Conservation (phyloP, 1,140 invertebrate species). For the Drosophila sproati region DNA sequence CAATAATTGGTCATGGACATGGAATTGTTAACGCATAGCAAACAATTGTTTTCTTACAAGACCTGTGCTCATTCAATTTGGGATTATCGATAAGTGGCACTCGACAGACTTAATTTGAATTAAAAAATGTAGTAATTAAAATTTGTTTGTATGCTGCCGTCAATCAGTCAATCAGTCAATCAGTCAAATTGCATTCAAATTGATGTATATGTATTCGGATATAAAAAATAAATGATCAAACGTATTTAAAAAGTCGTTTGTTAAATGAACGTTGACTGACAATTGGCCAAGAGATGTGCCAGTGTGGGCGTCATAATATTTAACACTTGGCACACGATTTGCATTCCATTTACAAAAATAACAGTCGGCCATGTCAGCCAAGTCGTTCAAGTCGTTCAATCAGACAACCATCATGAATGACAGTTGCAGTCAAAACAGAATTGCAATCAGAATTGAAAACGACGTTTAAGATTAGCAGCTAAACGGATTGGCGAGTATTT, state of each 20-base stretch:
- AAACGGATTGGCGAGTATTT: slow-evolving; percentile 11
- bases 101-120: too few relatives aligned
- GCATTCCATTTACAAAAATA: not conserved
- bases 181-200: not conserved
- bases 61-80: not conserved
- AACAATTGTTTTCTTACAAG: too few relatives aligned
- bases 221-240: too few relatives aligned
- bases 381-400: not conserved
- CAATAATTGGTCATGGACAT: slow-evolving; percentile 6
- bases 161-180: not conserved
- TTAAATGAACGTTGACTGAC: not conserved
- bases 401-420: slow-evolving; percentile 30
- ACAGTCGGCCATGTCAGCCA: slow-evolving; percentile 1
- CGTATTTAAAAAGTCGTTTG: too few relatives aligned
- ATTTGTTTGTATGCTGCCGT: not conserved
- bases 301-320: slow-evolving; percentile 13
- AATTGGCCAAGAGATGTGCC: not conserved
- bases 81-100: not conserved
- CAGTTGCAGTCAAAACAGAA: slow-evolving; percentile 69
- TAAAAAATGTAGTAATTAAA: too few relatives aligned
- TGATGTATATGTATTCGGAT: too few relatives aligned
- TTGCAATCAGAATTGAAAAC: slow-evolving; percentile 3
- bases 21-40: not conserved
- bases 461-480: slow-evolving; percentile 22
- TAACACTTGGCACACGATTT: not conserved